Percentiles rank a stretch among this genome's conserved stretches.
These are phyloP conservation scores for Pocillopora damicornis DNA, from an alignment of 64 coral and sea anemone species.

Conservation along the genomic window DNA sequence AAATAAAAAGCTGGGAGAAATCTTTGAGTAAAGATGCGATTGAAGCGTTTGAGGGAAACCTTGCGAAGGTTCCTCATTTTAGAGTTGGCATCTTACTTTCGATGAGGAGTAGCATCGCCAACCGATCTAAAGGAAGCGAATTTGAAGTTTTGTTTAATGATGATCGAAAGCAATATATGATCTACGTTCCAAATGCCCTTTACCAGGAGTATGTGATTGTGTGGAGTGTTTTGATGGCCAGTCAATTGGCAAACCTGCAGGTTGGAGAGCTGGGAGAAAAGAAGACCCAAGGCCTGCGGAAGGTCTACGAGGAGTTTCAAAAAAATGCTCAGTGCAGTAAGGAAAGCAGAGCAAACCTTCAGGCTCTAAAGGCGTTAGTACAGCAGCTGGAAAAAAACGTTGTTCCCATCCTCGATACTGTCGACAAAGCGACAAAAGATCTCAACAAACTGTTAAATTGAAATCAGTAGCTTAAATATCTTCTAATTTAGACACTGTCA, in stretches of 20 bases:
- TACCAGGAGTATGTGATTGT: slow-evolving; percentile 10
- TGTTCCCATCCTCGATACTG: neutral
- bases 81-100: slow-evolving; percentile 49
- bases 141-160: slow-evolving; percentile 21
- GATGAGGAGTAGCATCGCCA: slow-evolving; percentile 18
- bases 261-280: neutral
- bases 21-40: neutral
- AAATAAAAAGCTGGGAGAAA: neutral
- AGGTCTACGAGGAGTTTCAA: neutral
- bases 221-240: slow-evolving; percentile 43
- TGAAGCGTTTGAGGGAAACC: slow-evolving; percentile 15
- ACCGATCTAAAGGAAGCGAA: neutral
- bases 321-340: neutral
- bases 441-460: neutral
- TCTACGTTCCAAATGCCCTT: slow-evolving; percentile 41
- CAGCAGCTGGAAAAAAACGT: neutral
- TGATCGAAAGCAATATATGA: slow-evolving; percentile 9
- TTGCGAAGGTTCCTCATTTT: neutral
- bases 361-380: neutral
- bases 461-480: too few relatives aligned
- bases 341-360: neutral
- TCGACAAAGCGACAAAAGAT: neutral
- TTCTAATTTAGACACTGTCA: too few relatives aligned
- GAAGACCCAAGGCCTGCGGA: neutral
- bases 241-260: neutral